Evolutionary conservation across 1,140 invertebrate genomes (phyloP), one percentile per base, ranked within the genome.

Genomic region (Drosophila melanica): DNA sequence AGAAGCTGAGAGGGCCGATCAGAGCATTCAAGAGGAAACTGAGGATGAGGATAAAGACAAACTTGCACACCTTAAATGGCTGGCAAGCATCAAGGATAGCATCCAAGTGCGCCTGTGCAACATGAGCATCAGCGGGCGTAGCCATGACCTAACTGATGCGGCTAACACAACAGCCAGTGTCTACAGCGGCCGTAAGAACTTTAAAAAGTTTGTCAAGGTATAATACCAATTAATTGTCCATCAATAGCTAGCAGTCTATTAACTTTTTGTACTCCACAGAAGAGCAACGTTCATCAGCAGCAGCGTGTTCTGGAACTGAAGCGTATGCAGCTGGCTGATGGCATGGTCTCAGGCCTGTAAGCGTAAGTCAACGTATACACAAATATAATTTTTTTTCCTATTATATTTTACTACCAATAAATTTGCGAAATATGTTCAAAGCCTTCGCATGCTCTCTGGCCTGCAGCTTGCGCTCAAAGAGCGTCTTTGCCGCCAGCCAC

Each of bases 351-450:
- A 7, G 37, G 41, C 23, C 30, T 73, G 12, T 75, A 54, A 69
- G 9, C 47, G 10, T 4, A 48, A 44, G 47, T 42, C 11, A 7
- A 60, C 18, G 11, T 47, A 47, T 37, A 23, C 27, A 55, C 53
- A 11, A 39, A 53, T 62, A 3, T 23, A 27, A 37, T 20, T 51
- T 10, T 16, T 58, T 10, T 16, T 58, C 35, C 11, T 70, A 50
- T 63, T 84, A 77, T 55, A 90, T 75, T 90, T 91, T 91, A 42
- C 37, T 85, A 9, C 64, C 35, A 75, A 91, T 79, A 91, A 90
- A 91, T 70, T 90, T 91, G n/a, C 75, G 77, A 79, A 90, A 91
- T 47, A 91, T 75, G 41, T 50, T 90, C 4, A 91, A 73, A 12
- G 90, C 85, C 27, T 91, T 90, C 6, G 59, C 59, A 0, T 77